Evolutionary conservation across 2,113 vertebrate species (phyloP).

Genomic region (Sebastes schlegelii): DNA sequence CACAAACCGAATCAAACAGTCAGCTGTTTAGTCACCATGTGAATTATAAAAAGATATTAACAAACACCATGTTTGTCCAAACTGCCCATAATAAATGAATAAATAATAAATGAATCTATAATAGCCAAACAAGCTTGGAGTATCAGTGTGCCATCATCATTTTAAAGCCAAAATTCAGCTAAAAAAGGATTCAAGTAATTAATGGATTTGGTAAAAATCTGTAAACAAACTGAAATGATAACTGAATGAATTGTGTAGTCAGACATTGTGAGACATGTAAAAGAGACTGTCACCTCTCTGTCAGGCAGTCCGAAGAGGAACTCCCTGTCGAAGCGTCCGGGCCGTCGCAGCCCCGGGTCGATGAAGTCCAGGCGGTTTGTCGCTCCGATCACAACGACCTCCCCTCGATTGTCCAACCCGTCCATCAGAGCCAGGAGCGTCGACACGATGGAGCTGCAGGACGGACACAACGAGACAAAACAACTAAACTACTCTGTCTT

Average conservation of each 20-base stretch:
- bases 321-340: constrained; percentile 93
- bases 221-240: too few relatives aligned
- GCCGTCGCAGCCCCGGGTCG: constrained; percentile 92
- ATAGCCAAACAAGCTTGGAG: background rate
- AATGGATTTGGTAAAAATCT: too few relatives aligned
- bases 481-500: background rate
- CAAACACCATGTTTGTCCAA: background rate
- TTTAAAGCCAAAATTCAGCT: too few relatives aligned
- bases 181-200: background rate
- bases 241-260: too few relatives aligned
- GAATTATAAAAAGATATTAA: background rate
- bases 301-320: constrained; percentile 92
- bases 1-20: background rate
- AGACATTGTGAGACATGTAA: too few relatives aligned
- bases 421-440: constrained; percentile 94
- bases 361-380: constrained; percentile 94
- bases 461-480: background rate
- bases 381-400: constrained; percentile 94
- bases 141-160: too few relatives aligned
- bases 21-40: too few relatives aligned
- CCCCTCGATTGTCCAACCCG: constrained; percentile 90
- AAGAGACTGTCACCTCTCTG: constrained; percentile 84
- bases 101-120: background rate
- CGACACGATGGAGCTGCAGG: constrained; percentile 91
- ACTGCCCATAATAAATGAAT: background rate